Base-by-base conservation (phyloP, 1,140 invertebrate genomes). In the Dufourea novaeangliae region DNA sequence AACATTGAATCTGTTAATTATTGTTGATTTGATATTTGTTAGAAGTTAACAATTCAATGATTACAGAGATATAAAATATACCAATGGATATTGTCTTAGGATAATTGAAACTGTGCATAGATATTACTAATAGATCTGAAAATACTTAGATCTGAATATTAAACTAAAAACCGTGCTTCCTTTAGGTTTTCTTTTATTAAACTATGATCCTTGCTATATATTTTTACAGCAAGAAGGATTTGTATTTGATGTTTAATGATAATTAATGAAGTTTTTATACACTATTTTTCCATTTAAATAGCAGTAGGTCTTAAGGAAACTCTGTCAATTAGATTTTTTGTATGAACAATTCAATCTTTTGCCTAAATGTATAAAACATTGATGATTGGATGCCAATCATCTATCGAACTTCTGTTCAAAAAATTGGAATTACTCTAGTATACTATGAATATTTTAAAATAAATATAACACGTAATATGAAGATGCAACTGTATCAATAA, bases 321-420 rank as follows among this genome's bases (percentile, higher is more conserved):
- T 37, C 50, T 77, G 80, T 88, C 86, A 87, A 88, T 87, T 88
- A 86, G 79, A 79, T 73, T 59, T 78, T 46, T 57, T 76, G n/a
- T 41, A 41, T 69, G 12, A 25, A 37, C 22, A 41, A 37, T 80
- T 62, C 25, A 37, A 5, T 75, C 71, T 7, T 67, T 57, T 52
- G 17, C 5, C 27, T 78, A 29, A 54, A 57, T 74, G 22, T 29
- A 64, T 67, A n/a, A 74, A 22, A 62, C 34, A 1, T 52, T n/a
- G 2, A 63, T 20, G 29, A 66, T n/a, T 46, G 20, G 54, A 52
- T 61, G 57, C 10, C 4, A 50, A 34, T 29, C 32, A 39, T 7
- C 20, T 17, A 2, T 59, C 4, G n/a, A n/a, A 57, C n/a, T 54
- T 37, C 0, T 44, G 22, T 25, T 34, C 52, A 25, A 52, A 32